A percentile compares a stretch with the other conserved stretches of the same genome.
phyloP scores from a whole-genome alignment of 2,888 invertebrate species.

The Epinotia nisella region DNA sequence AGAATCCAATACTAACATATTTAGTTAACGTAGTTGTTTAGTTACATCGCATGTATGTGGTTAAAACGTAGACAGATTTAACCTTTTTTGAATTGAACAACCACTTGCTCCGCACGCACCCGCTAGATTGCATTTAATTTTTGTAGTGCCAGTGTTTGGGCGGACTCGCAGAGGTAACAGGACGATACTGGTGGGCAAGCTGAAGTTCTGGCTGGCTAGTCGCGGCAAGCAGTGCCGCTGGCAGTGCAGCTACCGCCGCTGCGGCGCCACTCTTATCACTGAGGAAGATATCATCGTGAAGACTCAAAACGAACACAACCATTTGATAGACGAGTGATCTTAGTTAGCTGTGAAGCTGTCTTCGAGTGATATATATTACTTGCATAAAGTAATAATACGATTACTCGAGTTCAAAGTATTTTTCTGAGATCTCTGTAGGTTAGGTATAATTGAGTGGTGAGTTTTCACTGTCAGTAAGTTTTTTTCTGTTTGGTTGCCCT shows the following conservation, averaged over 20 bases:
- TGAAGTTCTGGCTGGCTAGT: neutral
- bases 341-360: neutral
- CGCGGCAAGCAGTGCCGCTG: neutral
- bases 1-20: neutral
- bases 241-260: neutral
- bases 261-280: neutral
- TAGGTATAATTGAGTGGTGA: neutral
- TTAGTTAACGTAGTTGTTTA: neutral
- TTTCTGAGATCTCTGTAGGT: neutral
- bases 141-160: neutral
- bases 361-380: neutral
- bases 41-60: neutral
- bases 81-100: neutral
- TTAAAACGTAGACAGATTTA: neutral
- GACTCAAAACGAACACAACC: constrained; percentile 53
- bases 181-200: constrained; percentile 1
- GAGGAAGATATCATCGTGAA: neutral
- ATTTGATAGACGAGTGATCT: constrained; percentile 41
- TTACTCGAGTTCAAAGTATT: neutral
- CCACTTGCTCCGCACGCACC: neutral
- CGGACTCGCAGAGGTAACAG: neutral
- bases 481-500: neutral
- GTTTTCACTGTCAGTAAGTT: neutral
- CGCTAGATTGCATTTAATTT: neutral
- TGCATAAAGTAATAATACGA: too few relatives aligned